These are phyloP conservation scores for Phallusia fumigata DNA, from an alignment of 23 tunicate species.

Conservation along the genomic window DNA sequence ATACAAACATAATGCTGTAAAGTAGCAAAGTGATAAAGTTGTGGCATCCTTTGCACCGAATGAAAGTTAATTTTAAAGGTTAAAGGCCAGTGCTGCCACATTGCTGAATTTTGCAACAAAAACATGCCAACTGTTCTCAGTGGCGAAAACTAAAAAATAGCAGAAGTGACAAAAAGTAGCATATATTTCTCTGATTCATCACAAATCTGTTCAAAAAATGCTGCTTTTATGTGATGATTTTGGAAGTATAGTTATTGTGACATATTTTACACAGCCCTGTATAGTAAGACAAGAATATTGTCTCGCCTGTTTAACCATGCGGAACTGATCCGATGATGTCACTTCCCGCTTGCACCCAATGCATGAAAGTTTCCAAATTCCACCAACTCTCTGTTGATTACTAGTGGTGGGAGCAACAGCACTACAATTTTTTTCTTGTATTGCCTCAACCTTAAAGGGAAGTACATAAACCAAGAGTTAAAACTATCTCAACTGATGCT, in stretches of 20 bases:
- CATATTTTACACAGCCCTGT: no score
- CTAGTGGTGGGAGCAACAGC: neutral
- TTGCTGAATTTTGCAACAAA: no score
- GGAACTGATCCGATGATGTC: constrained; percentile 34
- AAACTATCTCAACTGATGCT: no score
- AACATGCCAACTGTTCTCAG: neutral
- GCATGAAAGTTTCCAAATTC: constrained; percentile 17
- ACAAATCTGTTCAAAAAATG: no score
- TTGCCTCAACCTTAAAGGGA: neutral
- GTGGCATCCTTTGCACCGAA: no score
- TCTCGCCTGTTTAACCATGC: constrained; percentile 21
- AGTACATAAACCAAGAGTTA: no score
- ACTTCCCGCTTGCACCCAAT: constrained; percentile 26
- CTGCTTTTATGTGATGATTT: no score
- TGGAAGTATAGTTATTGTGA: no score
- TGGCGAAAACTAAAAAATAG: neutral
- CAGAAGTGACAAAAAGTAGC: no score
- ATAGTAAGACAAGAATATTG: neutral
- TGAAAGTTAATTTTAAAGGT: no score
- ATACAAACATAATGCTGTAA: neutral
- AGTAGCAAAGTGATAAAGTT: neutral
- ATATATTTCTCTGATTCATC: no score
- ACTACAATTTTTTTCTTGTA: neutral
- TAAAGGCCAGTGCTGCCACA: no score
- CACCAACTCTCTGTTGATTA: neutral